Conservation (phyloP, 1,140 invertebrate genomes). For the Helicoverpa armigera region DNA sequence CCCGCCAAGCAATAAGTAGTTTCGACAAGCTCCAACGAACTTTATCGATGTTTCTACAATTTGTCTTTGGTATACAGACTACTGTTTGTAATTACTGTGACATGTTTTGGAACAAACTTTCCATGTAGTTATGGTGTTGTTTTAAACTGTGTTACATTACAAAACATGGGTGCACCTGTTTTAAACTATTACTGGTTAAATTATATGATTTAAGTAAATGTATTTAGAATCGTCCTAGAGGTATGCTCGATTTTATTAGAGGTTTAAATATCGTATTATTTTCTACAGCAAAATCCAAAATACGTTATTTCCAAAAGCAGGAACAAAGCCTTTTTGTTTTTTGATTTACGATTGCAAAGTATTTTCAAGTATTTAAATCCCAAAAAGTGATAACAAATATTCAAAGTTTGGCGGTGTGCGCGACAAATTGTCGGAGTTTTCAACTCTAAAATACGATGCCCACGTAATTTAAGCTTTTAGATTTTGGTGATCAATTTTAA, state of each 20-base stretch:
- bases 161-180: too few relatives aligned
- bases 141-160: neutral
- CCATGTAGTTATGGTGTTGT: neutral
- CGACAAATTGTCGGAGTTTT: constrained; percentile 47
- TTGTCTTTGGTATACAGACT: constrained; percentile 12
- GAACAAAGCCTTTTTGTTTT: constrained; percentile 24
- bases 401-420: constrained; percentile 45
- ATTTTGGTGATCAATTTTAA: constrained; percentile 13
- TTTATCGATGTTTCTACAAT: constrained; percentile 30
- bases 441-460: constrained; percentile 29
- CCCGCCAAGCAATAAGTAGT: constrained; percentile 39
- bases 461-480: constrained; percentile 9
- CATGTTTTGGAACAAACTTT: neutral
- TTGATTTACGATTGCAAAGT: constrained; percentile 50
- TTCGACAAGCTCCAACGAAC: constrained; percentile 36
- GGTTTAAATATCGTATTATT: too few relatives aligned
- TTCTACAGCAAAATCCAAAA: neutral
- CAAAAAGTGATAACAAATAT: constrained; percentile 57
- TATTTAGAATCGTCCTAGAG: too few relatives aligned
- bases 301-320: constrained; percentile 1
- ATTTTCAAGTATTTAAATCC: constrained; percentile 53
- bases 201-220: too few relatives aligned
- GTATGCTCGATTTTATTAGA: too few relatives aligned
- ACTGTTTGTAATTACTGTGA: constrained; percentile 3
- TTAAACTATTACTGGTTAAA: too few relatives aligned